phyloP scores from a whole-genome alignment of 2,888 invertebrate species.

The Dioctria linearis region DNA sequence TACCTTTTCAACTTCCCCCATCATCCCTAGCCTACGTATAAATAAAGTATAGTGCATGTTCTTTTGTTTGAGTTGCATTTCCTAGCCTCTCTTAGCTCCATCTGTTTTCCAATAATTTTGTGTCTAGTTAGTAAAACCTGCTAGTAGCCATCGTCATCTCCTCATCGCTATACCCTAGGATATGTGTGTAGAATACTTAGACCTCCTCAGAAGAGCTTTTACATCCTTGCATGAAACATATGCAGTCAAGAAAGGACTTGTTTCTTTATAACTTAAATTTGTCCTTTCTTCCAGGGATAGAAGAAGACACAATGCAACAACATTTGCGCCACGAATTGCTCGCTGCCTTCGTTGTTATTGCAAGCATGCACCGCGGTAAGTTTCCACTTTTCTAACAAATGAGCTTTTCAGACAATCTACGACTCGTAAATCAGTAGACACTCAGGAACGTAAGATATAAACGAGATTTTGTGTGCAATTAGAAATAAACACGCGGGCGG shows the following conservation, averaged over 20 bases:
- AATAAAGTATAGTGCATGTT: neutral
- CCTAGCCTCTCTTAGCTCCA: too few species aligned
- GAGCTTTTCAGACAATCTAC: too few species aligned
- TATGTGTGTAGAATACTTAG: too few species aligned
- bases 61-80: conserved; percentile 6
- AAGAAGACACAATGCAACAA: too few species aligned
- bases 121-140: conserved; percentile 16
- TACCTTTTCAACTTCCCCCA: neutral
- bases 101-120: neutral
- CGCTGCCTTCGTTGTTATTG: neutral
- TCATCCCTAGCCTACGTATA: too few species aligned
- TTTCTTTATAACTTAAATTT: neutral
- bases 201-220: neutral
- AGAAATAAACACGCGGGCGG: conserved; percentile 20
- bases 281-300: neutral
- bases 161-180: conserved; percentile 7
- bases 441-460: neutral
- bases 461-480: conserved; percentile 31
- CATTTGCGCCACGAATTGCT: too few species aligned
- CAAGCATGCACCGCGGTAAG: too few species aligned
- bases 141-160: conserved; percentile 9
- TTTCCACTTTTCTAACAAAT: too few species aligned
- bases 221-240: conserved; percentile 7
- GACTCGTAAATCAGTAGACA: too few species aligned
- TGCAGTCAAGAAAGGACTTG: conserved; percentile 26